These are phyloP conservation scores for Drosophila quinaria DNA, from an alignment of 2,888 invertebrate species.

Conservation along the genomic window DNA sequence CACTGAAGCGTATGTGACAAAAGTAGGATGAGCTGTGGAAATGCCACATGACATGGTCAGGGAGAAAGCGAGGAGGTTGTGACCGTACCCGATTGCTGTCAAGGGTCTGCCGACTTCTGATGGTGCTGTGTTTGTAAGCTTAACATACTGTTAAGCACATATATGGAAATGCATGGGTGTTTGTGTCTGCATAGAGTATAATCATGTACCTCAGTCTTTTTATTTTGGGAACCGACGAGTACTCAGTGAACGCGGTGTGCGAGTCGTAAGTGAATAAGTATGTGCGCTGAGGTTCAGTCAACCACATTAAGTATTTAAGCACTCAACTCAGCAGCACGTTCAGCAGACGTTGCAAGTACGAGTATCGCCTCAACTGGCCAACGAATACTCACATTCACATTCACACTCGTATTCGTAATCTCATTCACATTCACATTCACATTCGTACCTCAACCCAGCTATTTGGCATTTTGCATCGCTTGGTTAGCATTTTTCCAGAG, in stretches of 20 bases:
- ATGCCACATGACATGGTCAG: conserved; percentile 7
- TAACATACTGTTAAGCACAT: conserved; percentile 41
- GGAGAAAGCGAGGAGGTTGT: conserved; percentile 14
- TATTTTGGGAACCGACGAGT: conserved; percentile 10
- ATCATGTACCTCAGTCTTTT: conserved; percentile 12
- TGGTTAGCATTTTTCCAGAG: conserved; percentile 77
- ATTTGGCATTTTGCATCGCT: conserved; percentile 58
- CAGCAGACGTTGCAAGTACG: conserved; percentile 47
- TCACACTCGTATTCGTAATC: background rate
- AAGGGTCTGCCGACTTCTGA: conserved; percentile 17
- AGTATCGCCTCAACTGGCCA: conserved; percentile 21
- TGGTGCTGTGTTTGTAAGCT: conserved; percentile 55
- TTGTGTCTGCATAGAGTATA: conserved; percentile 5
- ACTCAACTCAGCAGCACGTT: conserved; percentile 65
- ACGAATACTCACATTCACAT: conserved; percentile 6
- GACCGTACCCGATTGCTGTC: conserved; percentile 19
- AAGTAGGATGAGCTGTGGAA: conserved; percentile 60
- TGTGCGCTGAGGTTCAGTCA: conserved; percentile 77
- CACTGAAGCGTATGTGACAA: conserved; percentile 57
- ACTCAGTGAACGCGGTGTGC: conserved; percentile 51
- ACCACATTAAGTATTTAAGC: conserved; percentile 81
- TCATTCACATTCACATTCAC: conserved; percentile 5
- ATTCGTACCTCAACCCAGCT: conserved; percentile 13
- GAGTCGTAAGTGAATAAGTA: conserved; percentile 74
- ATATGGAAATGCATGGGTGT: background rate